Evolutionary conservation across 2,797 vertebrate species (phyloP), one percentile per base, ranked within the genome.

Genomic region (Emydoidea blandingii): DNA sequence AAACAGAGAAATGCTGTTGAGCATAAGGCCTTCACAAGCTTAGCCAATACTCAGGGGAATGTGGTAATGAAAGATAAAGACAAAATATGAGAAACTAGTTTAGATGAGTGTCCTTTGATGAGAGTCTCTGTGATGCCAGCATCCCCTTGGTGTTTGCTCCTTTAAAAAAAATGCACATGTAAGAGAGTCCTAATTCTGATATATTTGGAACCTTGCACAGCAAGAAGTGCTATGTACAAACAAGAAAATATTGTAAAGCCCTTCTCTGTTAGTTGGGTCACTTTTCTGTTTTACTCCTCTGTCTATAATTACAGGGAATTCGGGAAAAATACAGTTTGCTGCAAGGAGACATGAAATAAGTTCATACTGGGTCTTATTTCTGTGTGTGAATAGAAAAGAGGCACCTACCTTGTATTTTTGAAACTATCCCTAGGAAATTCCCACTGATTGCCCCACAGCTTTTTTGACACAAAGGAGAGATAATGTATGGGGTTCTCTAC

Each of bases 351-450:
- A 50, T 85, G 34, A 56, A 25, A 56, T 72, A 37, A 41, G 29
- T 65, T 54, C 91, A 91, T 12, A 27, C 81, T 86, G 88, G 34
- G 54, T 41, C 92, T 91, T 79, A 72, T 80, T 93, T 49, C 25
- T 79, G 57, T 14, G 16, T 12, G 2, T 84, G 89, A 90, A 90
- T 3, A 78, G 79, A 50, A 92, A 90, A 95, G 12, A 74, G 0
- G 83, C 52, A 87, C n/a, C 78, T 44, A 50, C 53, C 34, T 37
- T 68, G 31, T 50, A 53, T 52, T 84, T 49, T 68, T 50, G 16
- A 52, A 62, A 53, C 19, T 14, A 25, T 76, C 41, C 44, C 44
- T n/a, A 83, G 0, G 4, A 87, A 94, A 84, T 88, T 72, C 54
- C 83, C 2, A 1, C 23, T 62, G 34, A 87, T 1, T 23, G 52